These are phyloP conservation scores for Cataglyphis livida DNA, from an alignment of 2,888 invertebrate species.

Conservation along the genomic window DNA sequence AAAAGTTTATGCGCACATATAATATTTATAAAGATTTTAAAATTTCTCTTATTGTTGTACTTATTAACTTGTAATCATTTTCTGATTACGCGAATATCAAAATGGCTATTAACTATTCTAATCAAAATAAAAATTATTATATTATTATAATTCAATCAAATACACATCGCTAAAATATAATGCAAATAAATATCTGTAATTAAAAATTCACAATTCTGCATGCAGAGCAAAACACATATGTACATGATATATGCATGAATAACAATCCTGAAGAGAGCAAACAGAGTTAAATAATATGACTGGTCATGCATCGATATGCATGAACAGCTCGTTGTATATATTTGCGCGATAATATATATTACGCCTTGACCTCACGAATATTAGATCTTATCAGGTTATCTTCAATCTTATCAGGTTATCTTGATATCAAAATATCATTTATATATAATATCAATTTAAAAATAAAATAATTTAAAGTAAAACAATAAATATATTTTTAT, in stretches of 20 bases:
- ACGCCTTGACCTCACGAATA: conserved; percentile 49
- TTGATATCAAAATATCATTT: conserved; percentile 3
- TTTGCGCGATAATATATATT: conserved; percentile 24
- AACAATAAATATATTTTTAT: not conserved
- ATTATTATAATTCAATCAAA: not conserved
- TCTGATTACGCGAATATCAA: not conserved
- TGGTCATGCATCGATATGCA: not conserved
- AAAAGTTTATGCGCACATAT: not conserved
- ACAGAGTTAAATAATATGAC: not conserved
- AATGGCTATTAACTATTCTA: not conserved
- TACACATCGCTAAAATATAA: not conserved
- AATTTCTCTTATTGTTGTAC: not conserved
- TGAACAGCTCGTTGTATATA: not conserved
- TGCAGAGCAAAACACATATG: not conserved
- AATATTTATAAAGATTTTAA: not conserved
- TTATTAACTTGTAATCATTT: not conserved
- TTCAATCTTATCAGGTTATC: conserved; percentile 4
- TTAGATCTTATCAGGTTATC: conserved; percentile 16
- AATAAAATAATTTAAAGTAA: not conserved
- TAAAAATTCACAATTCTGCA: not conserved
- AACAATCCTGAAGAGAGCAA: conserved; percentile 2
- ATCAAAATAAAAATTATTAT: not conserved
- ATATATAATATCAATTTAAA: not conserved
- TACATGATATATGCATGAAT: not conserved
- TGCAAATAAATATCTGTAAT: not conserved